Evolutionary conservation across 92 coral and sea anemone species (phyloP).

Genomic region (Zoanthus gigantus): DNA sequence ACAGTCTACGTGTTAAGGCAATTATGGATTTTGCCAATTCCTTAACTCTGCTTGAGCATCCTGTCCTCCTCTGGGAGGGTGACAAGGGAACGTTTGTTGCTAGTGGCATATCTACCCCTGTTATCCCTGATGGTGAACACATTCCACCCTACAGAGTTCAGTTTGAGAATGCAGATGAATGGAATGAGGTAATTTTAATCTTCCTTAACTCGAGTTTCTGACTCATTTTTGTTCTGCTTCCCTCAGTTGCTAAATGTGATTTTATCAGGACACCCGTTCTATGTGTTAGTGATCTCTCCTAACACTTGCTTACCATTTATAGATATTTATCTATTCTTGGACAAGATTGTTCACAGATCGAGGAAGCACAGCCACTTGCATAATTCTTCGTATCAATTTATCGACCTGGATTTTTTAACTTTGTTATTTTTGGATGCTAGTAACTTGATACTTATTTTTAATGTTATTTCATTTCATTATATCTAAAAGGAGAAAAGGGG

Average conservation of each 20-base stretch:
- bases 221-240: neutral
- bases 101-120: slow-evolving; percentile 65
- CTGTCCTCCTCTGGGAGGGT: slow-evolving; percentile 71
- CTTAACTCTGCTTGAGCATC: slow-evolving; percentile 71
- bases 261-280: neutral
- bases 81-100: slow-evolving; percentile 76
- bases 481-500: no score
- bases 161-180: slow-evolving; percentile 69
- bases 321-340: no score
- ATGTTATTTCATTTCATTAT: no score
- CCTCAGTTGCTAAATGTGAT: neutral
- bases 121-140: slow-evolving; percentile 60
- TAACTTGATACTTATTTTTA: no score
- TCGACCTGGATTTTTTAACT: no score
- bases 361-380: no score
- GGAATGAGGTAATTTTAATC: slow-evolving; percentile 57
- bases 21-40: slow-evolving; percentile 76
- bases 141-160: slow-evolving; percentile 56
- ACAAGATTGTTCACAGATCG: no score
- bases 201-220: no score
- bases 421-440: no score
- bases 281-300: neutral
- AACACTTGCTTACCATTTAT: no score
- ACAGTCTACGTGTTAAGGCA: slow-evolving; percentile 70
- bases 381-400: no score